Conservation (phyloP, 1,140 invertebrate species). For the Zaprionus vittiger region DNA sequence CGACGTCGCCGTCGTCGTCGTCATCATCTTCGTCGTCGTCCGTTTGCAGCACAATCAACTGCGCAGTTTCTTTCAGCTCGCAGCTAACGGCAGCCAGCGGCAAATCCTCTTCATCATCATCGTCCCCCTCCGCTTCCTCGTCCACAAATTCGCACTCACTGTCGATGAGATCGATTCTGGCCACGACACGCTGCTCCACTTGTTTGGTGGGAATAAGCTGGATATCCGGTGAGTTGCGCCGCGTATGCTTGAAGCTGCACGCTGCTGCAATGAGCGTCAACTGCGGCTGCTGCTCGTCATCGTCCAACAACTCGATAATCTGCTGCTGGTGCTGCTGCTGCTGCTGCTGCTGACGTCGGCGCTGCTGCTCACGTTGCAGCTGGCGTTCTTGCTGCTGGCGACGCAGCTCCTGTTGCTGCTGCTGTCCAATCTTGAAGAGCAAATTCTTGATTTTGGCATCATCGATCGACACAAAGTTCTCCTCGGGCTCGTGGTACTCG, state of each 20-base stretch:
- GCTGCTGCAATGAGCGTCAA: slow-evolving; percentile 55
- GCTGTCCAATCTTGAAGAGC: slow-evolving; percentile 67
- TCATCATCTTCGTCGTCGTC: slow-evolving; percentile 43
- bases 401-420: slow-evolving; percentile 53
- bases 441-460: slow-evolving; percentile 75
- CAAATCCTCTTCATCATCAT: slow-evolving; percentile 41
- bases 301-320: slow-evolving; percentile 72
- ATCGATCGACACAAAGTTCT: slow-evolving; percentile 81
- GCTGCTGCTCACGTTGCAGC: slow-evolving; percentile 11
- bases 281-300: slow-evolving; percentile 47
- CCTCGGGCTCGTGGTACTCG: slow-evolving; percentile 78
- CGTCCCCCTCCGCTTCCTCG: slow-evolving; percentile 13
- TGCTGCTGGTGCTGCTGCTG: slow-evolving; percentile 20
- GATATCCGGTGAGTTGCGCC: slow-evolving; percentile 58
- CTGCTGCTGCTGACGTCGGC: slow-evolving; percentile 28
- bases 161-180: slow-evolving; percentile 69
- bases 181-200: slow-evolving; percentile 58
- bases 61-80: slow-evolving; percentile 42
- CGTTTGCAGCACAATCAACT: slow-evolving; percentile 41
- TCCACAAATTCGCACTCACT: slow-evolving; percentile 53
- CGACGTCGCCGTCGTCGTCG: neutral
- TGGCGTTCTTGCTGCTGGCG: slow-evolving; percentile 36
- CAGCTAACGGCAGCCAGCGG: slow-evolving; percentile 51
- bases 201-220: slow-evolving; percentile 55
- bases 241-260: slow-evolving; percentile 34